Conservation (phyloP, 2,888 invertebrate species). For the Mythimna albipuncta region DNA sequence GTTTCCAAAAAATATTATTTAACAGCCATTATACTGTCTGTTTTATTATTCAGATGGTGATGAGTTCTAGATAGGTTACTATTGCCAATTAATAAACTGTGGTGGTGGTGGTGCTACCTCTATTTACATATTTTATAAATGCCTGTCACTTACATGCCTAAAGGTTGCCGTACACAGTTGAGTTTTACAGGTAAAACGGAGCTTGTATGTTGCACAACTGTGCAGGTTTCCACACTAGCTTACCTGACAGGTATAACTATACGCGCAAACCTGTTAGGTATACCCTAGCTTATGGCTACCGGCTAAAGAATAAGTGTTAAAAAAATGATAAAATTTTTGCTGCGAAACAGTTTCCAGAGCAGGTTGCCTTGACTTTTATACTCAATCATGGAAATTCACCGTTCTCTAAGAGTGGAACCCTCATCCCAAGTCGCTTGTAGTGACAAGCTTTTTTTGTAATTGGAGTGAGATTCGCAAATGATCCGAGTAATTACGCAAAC, state of each 20-base stretch:
- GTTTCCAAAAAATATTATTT: constrained; percentile 15
- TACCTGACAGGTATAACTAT: no score
- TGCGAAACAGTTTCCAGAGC: constrained; percentile 41
- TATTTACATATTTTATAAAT: not conserved
- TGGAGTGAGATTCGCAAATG: constrained; percentile 87
- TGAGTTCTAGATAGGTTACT: constrained; percentile 6
- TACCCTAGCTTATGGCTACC: no score
- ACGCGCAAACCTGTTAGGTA: no score
- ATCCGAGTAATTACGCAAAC: constrained; percentile 89
- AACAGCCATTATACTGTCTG: not conserved
- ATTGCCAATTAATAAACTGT: constrained; percentile 6
- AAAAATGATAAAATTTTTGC: constrained; percentile 24
- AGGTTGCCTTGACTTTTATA: constrained; percentile 71
- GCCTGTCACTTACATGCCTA: not conserved
- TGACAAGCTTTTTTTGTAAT: constrained; percentile 87
- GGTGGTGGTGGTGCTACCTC: not conserved
- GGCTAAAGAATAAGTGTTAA: not conserved
- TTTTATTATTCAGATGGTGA: constrained; percentile 18
- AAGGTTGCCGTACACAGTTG: no score
- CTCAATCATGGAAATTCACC: constrained; percentile 75
- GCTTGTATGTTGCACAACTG: no score
- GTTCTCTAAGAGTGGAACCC: constrained; percentile 72
- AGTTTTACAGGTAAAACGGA: no score
- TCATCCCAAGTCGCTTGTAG: constrained; percentile 79
- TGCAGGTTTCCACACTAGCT: no score